phyloP scores from a whole-genome alignment of 2,113 vertebrate species.

The Caranx melampygus region DNA sequence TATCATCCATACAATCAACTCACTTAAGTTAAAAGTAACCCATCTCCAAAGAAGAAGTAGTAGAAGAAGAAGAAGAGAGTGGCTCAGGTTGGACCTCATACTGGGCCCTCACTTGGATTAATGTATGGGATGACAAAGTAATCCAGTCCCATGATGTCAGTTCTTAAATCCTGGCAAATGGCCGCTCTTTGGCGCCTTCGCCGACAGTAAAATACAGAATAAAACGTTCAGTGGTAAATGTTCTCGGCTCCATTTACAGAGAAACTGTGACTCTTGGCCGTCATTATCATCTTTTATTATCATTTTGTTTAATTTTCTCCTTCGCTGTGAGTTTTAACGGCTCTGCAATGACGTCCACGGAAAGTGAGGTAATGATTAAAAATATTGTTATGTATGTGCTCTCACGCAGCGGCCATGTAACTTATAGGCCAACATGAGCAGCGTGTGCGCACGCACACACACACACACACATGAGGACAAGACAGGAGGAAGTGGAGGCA shows the following conservation, averaged over 20 bases:
- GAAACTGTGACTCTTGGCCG: constrained; percentile 32
- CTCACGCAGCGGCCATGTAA: neutral
- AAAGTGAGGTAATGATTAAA: constrained; percentile 35
- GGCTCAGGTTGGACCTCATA: too few relatives aligned
- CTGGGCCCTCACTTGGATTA: neutral
- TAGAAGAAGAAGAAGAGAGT: too few relatives aligned
- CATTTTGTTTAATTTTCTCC: constrained; percentile 48
- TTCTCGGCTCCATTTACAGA: neutral
- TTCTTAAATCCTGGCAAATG: constrained; percentile 13
- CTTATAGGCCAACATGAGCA: too few relatives aligned
- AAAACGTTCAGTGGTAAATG: constrained; percentile 8
- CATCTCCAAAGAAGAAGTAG: too few relatives aligned
- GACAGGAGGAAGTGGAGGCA: constrained; percentile 13
- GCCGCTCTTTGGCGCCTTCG: neutral
- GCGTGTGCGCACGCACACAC: too few relatives aligned
- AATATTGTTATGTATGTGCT: neutral
- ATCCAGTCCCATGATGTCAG: constrained; percentile 20
- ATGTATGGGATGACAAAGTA: neutral
- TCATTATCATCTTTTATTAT: constrained; percentile 34
- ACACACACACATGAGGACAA: neutral
- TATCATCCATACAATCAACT: too few relatives aligned
- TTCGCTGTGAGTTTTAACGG: constrained; percentile 35
- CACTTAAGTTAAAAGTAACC: too few relatives aligned
- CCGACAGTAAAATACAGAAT: constrained; percentile 25
- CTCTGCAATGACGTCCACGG: constrained; percentile 19